Evolutionary conservation across 2,113 vertebrate genomes (phyloP), one percentile per base, ranked within the genome.

Genomic region (Noturus placidus): DNA sequence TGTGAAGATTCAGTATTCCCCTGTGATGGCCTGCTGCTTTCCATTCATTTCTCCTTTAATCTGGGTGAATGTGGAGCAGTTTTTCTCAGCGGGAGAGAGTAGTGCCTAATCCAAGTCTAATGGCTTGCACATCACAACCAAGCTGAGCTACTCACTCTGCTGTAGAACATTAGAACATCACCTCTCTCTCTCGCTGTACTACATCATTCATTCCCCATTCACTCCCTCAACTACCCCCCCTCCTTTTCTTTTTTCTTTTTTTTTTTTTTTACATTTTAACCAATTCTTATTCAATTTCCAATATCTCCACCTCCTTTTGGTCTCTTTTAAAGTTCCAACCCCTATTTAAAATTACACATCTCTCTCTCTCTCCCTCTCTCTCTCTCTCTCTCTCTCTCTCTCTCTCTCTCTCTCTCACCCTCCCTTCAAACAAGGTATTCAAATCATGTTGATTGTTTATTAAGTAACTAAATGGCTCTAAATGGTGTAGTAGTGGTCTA

Each of bases 31-130:
- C 83, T 86, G 83, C 85, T 46, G 42, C 88, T 87, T 88, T 89
- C 91, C 92, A 93, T 93, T 93, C 92, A 92, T 93, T 93, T 91
- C 87, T 87, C 84, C 84, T 90, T 91, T 95, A 96, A 95, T 95
- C 94, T 95, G 93, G 88, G 91, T 89, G 92, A 93, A 93, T 95
- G 92, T 93, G 93, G 93, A 95, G 94, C 93, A 92, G 93, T 95
- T 92, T 82, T 69, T 87, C 63, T 92, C 91, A 93, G 92, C 91
- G 57, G 85, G 82, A 82, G 82, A 91, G 90, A 82, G 88, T 83
- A 91, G 84, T 79, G 86, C 82, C 91, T 95, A 95, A 95, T 95
- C 94, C 94, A 89, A 91, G 91, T 92, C 92, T 92, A 93, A 94
- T 91, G 88, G 86, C 90, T 93, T 90, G 88, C 79, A 81, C 81